phyloP scores from a whole-genome alignment of 2,797 vertebrate species.

The Crocidura indochinensis region DNA sequence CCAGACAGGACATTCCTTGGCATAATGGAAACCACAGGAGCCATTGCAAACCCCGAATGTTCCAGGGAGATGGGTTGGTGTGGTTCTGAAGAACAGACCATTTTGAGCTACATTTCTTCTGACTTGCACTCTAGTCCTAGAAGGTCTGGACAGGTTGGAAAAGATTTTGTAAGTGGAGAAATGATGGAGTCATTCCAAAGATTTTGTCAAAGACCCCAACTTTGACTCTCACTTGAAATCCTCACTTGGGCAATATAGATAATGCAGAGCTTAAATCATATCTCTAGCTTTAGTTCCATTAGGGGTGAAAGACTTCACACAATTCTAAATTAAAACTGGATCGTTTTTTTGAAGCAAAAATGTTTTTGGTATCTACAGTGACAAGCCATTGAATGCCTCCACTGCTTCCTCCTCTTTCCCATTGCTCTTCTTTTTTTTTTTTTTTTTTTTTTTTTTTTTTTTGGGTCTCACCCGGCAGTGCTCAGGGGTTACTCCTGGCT shows the following conservation, averaged over 20 bases:
- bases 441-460: no score
- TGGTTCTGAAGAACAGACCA: conserved; percentile 89
- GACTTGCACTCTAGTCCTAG: conserved; percentile 93
- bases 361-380: conserved; percentile 87
- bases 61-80: conserved; percentile 77
- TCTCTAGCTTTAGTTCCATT: conserved; percentile 86
- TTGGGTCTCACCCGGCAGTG: no score
- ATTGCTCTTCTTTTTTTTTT: conserved; percentile 67
- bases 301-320: conserved; percentile 86
- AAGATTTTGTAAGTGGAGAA: conserved; percentile 92
- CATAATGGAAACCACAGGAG: conserved; percentile 86
- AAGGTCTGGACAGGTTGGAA: conserved; percentile 90
- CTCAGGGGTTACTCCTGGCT: no score
- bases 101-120: conserved; percentile 91
- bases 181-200: conserved; percentile 79
- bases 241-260: conserved; percentile 88
- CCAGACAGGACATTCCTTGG: conserved; percentile 67
- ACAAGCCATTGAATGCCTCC: conserved; percentile 75
- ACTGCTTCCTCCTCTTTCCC: conserved; percentile 67
- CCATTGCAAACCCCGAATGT: conserved; percentile 76
- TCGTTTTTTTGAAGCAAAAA: conserved; percentile 85
- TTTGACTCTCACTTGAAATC: conserved; percentile 88
- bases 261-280: conserved; percentile 89
- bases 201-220: conserved; percentile 84
- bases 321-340: conserved; percentile 86